Evolutionary conservation across 2,797 vertebrate species (phyloP).

Genomic region (Sebastiscus tertius): DNA sequence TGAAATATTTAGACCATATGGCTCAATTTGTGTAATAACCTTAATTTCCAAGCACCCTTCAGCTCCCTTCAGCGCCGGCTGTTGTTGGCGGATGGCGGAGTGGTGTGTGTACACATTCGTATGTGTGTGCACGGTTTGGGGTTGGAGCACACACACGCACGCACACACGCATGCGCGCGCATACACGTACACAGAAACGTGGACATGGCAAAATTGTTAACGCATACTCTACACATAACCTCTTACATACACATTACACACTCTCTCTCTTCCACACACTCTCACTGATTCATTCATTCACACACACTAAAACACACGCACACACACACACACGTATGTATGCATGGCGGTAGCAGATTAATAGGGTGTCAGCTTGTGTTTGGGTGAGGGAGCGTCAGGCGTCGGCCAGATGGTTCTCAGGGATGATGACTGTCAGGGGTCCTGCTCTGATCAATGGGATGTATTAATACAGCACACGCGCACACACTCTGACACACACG

Average conservation of each 20-base stretch:
- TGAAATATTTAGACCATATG: slow-evolving; percentile 99
- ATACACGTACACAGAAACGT: slow-evolving; percentile 32
- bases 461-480: slow-evolving; percentile 94
- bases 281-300: slow-evolving; percentile 55
- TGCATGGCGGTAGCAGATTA: slow-evolving; percentile 93
- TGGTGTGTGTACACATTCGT: slow-evolving; percentile 62
- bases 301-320: slow-evolving; percentile 22
- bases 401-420: slow-evolving; percentile 99
- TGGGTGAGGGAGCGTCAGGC: slow-evolving; percentile 99
- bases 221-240: slow-evolving; percentile 51
- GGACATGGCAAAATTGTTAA: slow-evolving; percentile 58
- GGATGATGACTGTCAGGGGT: slow-evolving; percentile 99
- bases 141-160: slow-evolving; percentile 28
- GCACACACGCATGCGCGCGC: slow-evolving; percentile 5
- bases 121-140: slow-evolving; percentile 53
- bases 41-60: slow-evolving; percentile 99
- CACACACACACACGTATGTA: slow-evolving; percentile 56
- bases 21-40: slow-evolving; percentile 99
- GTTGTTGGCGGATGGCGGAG: slow-evolving; percentile 83
- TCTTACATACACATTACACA: slow-evolving; percentile 54
- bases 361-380: slow-evolving; percentile 99
- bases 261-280: slow-evolving; percentile 29
- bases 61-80: slow-evolving; percentile 89
- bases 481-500: slow-evolving; percentile 18
- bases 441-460: slow-evolving; percentile 99